Evolutionary conservation across 2,113 vertebrate species (phyloP).

Genomic region (Plecotus auritus): DNA sequence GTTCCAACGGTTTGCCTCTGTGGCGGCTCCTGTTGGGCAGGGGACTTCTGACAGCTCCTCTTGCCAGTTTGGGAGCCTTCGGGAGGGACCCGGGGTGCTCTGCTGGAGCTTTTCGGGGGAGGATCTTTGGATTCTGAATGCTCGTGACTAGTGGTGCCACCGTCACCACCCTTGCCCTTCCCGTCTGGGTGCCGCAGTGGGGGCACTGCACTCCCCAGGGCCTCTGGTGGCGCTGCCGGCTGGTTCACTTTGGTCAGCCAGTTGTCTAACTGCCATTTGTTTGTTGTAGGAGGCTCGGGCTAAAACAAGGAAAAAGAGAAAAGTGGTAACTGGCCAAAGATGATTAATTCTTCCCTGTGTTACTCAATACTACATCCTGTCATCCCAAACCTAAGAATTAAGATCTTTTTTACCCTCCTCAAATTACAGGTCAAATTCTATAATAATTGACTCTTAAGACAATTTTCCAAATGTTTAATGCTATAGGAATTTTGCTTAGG

Average conservation of each 20-base stretch:
- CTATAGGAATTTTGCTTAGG: neutral
- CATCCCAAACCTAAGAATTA: neutral
- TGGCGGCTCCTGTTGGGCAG: neutral
- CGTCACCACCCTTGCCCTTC: constrained; percentile 36
- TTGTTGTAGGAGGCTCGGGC: constrained; percentile 82
- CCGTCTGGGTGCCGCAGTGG: constrained; percentile 37
- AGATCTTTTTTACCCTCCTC: neutral
- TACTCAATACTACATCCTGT: neutral
- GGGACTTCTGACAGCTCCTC: constrained; percentile 71
- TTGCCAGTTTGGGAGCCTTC: constrained; percentile 66
- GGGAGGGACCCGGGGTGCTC: constrained; percentile 36
- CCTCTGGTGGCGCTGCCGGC: constrained; percentile 75
- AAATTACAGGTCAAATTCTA: neutral
- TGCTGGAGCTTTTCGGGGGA: constrained; percentile 52
- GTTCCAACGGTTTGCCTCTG: constrained; percentile 76
- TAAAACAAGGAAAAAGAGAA: constrained; percentile 61
- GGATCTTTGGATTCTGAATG: constrained; percentile 64
- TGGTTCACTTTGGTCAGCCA: constrained; percentile 85
- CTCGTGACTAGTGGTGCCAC: constrained; percentile 18
- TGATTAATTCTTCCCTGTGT: neutral
- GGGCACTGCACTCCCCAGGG: neutral
- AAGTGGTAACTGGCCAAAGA: neutral
- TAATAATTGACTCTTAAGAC: neutral
- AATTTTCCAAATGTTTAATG: neutral
- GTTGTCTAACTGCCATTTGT: constrained; percentile 89